These are phyloP conservation scores for Parnassius orleans DNA, from an alignment of 2,888 invertebrate species.

Conservation along the genomic window DNA sequence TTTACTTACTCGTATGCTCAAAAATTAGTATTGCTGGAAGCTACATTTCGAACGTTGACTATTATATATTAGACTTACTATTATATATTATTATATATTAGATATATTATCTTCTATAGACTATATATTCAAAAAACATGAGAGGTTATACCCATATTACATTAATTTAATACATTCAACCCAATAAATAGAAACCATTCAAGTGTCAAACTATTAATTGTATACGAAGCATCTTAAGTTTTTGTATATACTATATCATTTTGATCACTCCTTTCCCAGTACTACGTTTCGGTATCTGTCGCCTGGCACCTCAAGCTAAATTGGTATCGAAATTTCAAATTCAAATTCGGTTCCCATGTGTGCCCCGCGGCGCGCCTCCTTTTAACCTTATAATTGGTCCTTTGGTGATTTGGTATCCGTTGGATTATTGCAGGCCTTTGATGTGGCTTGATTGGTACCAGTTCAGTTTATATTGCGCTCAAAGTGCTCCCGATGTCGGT, in stretches of 20 bases:
- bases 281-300: constrained; percentile 66
- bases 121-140: too few relatives aligned
- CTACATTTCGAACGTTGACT: too few relatives aligned
- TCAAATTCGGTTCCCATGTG: constrained; percentile 72
- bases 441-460: constrained; percentile 64
- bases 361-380: constrained; percentile 62
- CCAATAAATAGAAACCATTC: too few relatives aligned
- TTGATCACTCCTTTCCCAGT: constrained; percentile 62
- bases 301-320: constrained; percentile 74
- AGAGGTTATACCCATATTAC: too few relatives aligned
- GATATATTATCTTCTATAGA: too few relatives aligned
- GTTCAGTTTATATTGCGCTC: constrained; percentile 41
- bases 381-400: constrained; percentile 74
- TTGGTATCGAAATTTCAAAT: constrained; percentile 78
- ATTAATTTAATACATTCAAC: too few relatives aligned
- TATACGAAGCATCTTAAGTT: constrained; percentile 35
- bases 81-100: too few relatives aligned
- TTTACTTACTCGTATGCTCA: too few relatives aligned
- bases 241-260: constrained; percentile 46
- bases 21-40: too few relatives aligned
- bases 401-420: constrained; percentile 55
- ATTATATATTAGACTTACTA: too few relatives aligned
- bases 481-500: constrained; percentile 31
- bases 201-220: neutral
- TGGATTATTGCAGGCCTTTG: constrained; percentile 61